Evolutionary conservation across 2,113 vertebrate species (phyloP), one percentile per base, ranked within the genome.

Genomic region (Edolisoma coerulescens): DNA sequence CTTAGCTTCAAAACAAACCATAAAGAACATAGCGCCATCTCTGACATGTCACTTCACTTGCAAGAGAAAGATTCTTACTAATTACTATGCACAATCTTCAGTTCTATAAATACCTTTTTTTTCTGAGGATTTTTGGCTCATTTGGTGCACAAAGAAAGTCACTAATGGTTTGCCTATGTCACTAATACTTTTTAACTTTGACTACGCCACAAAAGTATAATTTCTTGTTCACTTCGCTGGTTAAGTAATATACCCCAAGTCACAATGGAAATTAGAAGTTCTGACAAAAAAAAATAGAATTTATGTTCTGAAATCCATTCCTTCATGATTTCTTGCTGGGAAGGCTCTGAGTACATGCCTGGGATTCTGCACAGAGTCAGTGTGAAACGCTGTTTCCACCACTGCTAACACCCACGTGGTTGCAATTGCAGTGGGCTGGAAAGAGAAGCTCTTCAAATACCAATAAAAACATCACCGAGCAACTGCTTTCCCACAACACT

Each of bases 41-140:
- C 56, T 4, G 7, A 64, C 6, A 23, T 57, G 3, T 63, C 2
- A 0, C 12, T 54, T 73, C 18, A 39, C 8, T 30, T 33, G 2
- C 42, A 33, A 84, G 9, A 81, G 22, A 47, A 11, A 84, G 3
- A 41, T 28, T 59, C 11, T 63, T 49, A 15, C 63, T 33, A 52
- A 57, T 74, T 27, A 37, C 7, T 49, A 3, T 42, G 16, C 13
- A 57, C 2, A 63, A 3, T 27, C 9, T 81, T 80, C 37, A 32
- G 11, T 56, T 77, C 28, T 50, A 30, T 9, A 80, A 67, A 56
- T n/a, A 35, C 3, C 3, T 8, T 37, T 53, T 6, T n/a, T 60
- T 17, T 7, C 42, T 68, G 49, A 50, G 3, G 17, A 79, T 44
- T 67, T 82, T 53, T 57, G 15, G 2, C 16, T 85, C 11, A n/a